Evolutionary conservation across 2,888 invertebrate genomes (phyloP).

Genomic region (Dastarcus helophoroides): DNA sequence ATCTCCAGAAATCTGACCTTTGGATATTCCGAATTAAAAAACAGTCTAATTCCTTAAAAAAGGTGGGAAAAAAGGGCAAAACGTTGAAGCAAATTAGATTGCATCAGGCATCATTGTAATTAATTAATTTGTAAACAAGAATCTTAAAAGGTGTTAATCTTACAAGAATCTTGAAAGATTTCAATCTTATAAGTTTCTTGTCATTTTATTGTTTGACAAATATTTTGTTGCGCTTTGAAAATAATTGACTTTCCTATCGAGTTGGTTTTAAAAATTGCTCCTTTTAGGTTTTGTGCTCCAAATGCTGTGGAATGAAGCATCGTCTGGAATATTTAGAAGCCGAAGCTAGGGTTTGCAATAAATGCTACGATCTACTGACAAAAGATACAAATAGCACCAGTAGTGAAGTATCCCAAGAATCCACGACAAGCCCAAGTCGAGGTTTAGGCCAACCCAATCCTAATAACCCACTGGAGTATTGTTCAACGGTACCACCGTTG

Average conservation of each 20-base stretch:
- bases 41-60: too few species aligned
- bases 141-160: too few species aligned
- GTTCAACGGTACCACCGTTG: conserved; percentile 68
- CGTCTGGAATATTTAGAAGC: conserved; percentile 60
- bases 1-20: too few species aligned
- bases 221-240: too few species aligned
- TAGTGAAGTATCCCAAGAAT: conserved; percentile 24
- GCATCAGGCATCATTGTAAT: too few species aligned
- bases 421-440: conserved; percentile 16
- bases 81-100: too few species aligned
- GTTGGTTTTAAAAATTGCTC: conserved; percentile 5
- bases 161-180: too few species aligned
- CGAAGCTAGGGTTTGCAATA: conserved; percentile 68
- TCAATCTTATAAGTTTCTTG: too few species aligned
- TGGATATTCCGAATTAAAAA: too few species aligned
- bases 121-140: too few species aligned
- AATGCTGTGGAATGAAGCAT: conserved; percentile 63
- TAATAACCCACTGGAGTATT: conserved; percentile 80
- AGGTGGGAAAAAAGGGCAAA: too few species aligned
- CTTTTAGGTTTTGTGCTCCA: conserved; percentile 61
- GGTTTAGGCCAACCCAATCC: conserved; percentile 56
- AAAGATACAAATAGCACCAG: conserved; percentile 20
- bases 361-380: conserved; percentile 50
- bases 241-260: neutral
- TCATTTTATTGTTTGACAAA: neutral